Base-by-base conservation (phyloP, 2,113 vertebrate genomes). In the Amphiprion percula region DNA sequence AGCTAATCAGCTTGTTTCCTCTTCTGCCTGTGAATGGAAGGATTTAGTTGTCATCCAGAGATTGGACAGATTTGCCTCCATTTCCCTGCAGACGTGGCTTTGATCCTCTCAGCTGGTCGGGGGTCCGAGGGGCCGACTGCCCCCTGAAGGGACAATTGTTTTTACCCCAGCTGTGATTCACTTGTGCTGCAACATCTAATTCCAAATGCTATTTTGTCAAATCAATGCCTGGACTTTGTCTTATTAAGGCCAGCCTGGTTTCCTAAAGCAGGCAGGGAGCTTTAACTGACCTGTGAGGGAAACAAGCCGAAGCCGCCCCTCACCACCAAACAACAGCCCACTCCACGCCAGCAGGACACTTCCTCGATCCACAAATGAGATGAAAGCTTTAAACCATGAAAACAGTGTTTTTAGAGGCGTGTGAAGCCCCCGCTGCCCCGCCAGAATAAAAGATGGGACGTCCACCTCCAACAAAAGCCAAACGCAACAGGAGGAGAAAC, bases 321-420 rank as follows among this genome's bases (percentile, higher is more conserved):
- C 61, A 8, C 41, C 72, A 80, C 90, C 82, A 90, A 85, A 86
- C 89, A 84, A 83, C 82, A 85, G 87, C 77, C 73, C 80, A 83
- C 69, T 86, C 82, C 77, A 81, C 69, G 90, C 26, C 91, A 91
- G 91, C 91, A 76, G 72, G 92, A 80, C 74, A 76, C 87, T 90
- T 91, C 88, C 84, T 88, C 72, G 1, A 33, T 52, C 84, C 74
- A 76, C 87, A 90, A 91, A 93, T 85, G 73, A 92, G 89, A 93
- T 87, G 85, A 94, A 90, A 91, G 91, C 80, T 75, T 68, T 21
- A 88, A 80, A 73, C 15, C 87, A 53, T 77, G 80, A 91, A 93
- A 90, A 90, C 11, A 85, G 82, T 69, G 85, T 68, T 82, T 78
- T 2, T 37, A 74, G 83, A 89, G 71, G 74, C 75, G 52, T 87